Conservation (phyloP, 2,797 vertebrate species). For the Psittacula derbiana region DNA sequence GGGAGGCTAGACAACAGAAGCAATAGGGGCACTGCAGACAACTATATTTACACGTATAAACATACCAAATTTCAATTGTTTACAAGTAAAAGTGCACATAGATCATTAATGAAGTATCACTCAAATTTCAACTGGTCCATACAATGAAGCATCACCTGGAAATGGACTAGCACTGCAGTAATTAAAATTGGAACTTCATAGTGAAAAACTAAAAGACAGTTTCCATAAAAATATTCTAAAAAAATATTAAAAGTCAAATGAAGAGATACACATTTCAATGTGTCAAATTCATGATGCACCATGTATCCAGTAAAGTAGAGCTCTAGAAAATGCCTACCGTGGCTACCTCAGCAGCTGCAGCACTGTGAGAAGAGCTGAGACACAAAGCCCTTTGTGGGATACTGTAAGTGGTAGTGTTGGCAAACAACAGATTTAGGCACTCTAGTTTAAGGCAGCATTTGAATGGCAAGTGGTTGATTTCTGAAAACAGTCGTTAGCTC, state of each 20-base stretch:
- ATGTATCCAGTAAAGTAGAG: slow-evolving; percentile 66
- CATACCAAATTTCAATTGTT: slow-evolving; percentile 83
- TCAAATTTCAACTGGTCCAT: slow-evolving; percentile 80
- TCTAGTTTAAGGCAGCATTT: slow-evolving; percentile 86
- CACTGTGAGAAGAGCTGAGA: slow-evolving; percentile 66
- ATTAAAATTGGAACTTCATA: slow-evolving; percentile 75
- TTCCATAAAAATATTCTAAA: slow-evolving; percentile 77
- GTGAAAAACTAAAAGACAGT: slow-evolving; percentile 73
- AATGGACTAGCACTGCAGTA: slow-evolving; percentile 77
- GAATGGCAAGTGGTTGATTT: slow-evolving; percentile 81
- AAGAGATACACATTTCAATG: slow-evolving; percentile 70
- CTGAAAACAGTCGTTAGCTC: slow-evolving; percentile 73
- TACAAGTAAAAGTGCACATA: slow-evolving; percentile 96
- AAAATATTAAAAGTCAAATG: slow-evolving; percentile 86
- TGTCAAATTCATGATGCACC: slow-evolving; percentile 75
- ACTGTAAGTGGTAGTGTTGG: slow-evolving; percentile 77
- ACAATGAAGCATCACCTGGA: slow-evolving; percentile 79
- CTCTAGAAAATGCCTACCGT: slow-evolving; percentile 74
- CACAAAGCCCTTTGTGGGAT: slow-evolving; percentile 77
- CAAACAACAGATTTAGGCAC: slow-evolving; percentile 83
- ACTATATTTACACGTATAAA: slow-evolving; percentile 85
- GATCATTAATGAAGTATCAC: slow-evolving; percentile 84
- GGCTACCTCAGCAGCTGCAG: slow-evolving; percentile 74
- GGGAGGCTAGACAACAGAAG: slow-evolving; percentile 74
- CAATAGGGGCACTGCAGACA: slow-evolving; percentile 79